A percentile compares a stretch with the other conserved stretches of the same genome.
Evolutionary conservation across 2,797 vertebrate genomes (phyloP).

Genomic region (Oryzias sinensis): DNA sequence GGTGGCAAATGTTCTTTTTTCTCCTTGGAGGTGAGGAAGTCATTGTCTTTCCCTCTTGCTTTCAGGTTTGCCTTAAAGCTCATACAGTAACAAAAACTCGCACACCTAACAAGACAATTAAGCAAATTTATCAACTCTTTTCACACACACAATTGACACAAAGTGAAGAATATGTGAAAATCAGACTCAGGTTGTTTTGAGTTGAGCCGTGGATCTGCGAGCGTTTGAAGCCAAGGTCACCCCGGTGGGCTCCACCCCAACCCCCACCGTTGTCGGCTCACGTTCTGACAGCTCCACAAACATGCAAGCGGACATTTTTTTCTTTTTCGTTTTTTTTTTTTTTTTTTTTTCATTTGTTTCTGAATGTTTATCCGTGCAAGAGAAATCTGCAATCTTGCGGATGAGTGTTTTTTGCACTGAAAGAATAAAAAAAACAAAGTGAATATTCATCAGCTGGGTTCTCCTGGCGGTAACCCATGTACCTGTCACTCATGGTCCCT

Average conservation of each 20-base stretch:
- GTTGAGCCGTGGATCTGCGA: constrained; percentile 14
- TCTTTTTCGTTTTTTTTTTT: constrained; percentile 1
- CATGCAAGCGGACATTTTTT: constrained; percentile 28
- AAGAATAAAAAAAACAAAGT: constrained; percentile 50
- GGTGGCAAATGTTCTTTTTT: constrained; percentile 70
- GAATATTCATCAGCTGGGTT: constrained; percentile 72
- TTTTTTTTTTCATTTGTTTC: constrained; percentile 19
- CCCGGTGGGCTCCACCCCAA: constrained; percentile 28
- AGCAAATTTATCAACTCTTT: constrained; percentile 6
- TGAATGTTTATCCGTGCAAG: constrained; percentile 18
- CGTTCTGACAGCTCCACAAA: constrained; percentile 40
- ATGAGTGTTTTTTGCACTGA: constrained; percentile 9
- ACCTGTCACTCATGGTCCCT: constrained; percentile 62
- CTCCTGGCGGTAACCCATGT: constrained; percentile 60
- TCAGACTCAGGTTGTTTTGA: constrained; percentile 13
- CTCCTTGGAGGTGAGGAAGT: constrained; percentile 65
- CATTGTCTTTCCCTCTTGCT: constrained; percentile 33
- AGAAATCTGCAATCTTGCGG: constrained; percentile 33
- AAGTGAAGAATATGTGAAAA: constrained; percentile 11
- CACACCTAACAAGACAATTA: constrained; percentile 41
- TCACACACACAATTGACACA: not conserved
- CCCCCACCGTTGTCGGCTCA: constrained; percentile 34
- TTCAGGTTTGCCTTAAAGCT: constrained; percentile 40
- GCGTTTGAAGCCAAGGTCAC: constrained; percentile 62
- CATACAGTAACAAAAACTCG: constrained; percentile 3